phyloP scores from a whole-genome alignment of 2,113 vertebrate species.

The Syrrhaptes paradoxus region DNA sequence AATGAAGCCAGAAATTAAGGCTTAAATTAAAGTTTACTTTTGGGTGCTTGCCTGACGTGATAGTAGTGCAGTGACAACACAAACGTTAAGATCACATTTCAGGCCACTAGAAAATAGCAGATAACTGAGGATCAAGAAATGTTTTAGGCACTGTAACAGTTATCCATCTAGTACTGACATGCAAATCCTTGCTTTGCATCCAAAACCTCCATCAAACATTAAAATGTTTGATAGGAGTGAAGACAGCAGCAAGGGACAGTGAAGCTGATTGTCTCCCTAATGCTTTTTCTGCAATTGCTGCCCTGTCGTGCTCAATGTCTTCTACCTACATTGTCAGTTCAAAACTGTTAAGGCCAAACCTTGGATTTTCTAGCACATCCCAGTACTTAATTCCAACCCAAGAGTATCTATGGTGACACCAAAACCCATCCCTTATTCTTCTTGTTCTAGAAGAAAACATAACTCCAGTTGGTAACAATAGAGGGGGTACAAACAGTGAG shows the following conservation, averaged over 20 bases:
- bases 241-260: background rate
- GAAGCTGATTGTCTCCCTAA: background rate
- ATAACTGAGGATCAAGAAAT: background rate
- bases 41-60: background rate
- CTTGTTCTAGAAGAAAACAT: conserved; percentile 2
- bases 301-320: background rate
- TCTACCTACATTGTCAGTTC: background rate
- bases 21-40: background rate
- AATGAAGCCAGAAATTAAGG: background rate
- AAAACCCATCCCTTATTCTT: background rate
- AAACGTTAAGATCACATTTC: background rate
- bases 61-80: background rate
- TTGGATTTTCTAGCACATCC: background rate
- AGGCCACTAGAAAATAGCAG: background rate
- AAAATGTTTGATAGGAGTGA: background rate
- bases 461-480: conserved; percentile 21
- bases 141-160: background rate
- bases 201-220: background rate
- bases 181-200: background rate
- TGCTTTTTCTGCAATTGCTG: background rate
- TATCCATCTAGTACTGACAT: background rate
- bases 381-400: background rate
- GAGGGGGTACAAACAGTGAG: conserved; percentile 4
- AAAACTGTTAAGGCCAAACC: background rate
- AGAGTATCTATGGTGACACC: background rate